Conservation (phyloP, 2,113 vertebrate genomes). For the Hippocampus comes region DNA sequence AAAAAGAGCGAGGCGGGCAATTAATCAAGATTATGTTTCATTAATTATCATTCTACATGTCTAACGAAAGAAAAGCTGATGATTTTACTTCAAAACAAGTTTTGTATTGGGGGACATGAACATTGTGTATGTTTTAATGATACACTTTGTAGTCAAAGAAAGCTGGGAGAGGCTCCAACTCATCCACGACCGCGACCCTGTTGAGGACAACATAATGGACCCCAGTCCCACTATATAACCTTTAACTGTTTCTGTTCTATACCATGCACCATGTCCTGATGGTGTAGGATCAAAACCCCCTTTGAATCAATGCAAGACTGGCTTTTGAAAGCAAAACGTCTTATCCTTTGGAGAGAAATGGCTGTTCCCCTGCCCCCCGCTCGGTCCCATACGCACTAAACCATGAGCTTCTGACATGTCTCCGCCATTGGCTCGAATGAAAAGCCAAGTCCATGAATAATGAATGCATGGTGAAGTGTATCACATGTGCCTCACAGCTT, state of each 20-base stretch:
- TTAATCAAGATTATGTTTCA: neutral
- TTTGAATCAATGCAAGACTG: conserved; percentile 5
- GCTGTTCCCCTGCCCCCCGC: conserved; percentile 9
- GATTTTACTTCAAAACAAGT: neutral
- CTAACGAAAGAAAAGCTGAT: no score
- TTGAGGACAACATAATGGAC: neutral
- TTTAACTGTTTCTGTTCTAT: conserved; percentile 19
- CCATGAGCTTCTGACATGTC: conserved; percentile 32
- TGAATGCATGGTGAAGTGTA: conserved; percentile 57
- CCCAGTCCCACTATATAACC: conserved; percentile 10
- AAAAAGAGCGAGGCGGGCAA: neutral
- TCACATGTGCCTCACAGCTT: conserved; percentile 40
- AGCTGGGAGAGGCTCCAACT: neutral
- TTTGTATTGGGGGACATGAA: no score
- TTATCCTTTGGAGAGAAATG: conserved; percentile 15
- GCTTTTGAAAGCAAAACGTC: conserved; percentile 19
- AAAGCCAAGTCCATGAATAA: conserved; percentile 44
- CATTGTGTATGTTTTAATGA: no score
- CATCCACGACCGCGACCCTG: no score
- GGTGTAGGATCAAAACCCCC: neutral
- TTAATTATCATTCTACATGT: neutral
- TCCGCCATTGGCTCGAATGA: conserved; percentile 37
- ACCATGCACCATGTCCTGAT: neutral
- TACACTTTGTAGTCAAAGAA: no score
- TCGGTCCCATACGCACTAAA: conserved; percentile 8